Evolutionary conservation across 2,888 invertebrate species (phyloP).

Genomic region (Dryobota labecula): DNA sequence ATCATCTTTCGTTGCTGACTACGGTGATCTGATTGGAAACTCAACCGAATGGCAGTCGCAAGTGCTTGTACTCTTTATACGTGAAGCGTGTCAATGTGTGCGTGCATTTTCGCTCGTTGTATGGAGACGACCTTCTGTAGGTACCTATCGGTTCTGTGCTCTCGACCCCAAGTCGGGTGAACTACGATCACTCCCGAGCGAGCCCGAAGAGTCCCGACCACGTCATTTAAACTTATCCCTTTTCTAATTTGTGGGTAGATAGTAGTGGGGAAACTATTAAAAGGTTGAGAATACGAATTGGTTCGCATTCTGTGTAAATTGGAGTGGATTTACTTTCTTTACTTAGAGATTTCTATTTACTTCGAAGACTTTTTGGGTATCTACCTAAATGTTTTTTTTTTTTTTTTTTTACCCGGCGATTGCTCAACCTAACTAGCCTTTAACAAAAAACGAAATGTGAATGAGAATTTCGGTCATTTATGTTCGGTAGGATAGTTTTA

Average conservation of each 20-base stretch:
- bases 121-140: conserved; percentile 1
- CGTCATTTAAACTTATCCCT: conserved; percentile 43
- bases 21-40: background rate
- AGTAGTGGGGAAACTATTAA: conserved; percentile 35
- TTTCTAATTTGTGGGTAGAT: conserved; percentile 44
- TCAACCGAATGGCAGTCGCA: background rate
- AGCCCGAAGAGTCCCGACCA: conserved; percentile 22
- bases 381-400: background rate
- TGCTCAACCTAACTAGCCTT: background rate
- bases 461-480: no score
- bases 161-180: background rate
- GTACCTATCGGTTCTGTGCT: background rate
- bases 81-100: background rate
- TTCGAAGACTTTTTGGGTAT: background rate
- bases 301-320: conserved; percentile 9
- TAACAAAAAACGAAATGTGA: background rate
- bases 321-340: conserved; percentile 4
- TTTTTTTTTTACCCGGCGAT: background rate
- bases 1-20: background rate
- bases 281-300: conserved; percentile 5
- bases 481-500: no score
- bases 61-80: background rate
- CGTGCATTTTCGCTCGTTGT: background rate
- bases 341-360: background rate
- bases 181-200: conserved; percentile 22